Conservation (phyloP, 2,113 vertebrate species). For the Lycaon pictus region DNA sequence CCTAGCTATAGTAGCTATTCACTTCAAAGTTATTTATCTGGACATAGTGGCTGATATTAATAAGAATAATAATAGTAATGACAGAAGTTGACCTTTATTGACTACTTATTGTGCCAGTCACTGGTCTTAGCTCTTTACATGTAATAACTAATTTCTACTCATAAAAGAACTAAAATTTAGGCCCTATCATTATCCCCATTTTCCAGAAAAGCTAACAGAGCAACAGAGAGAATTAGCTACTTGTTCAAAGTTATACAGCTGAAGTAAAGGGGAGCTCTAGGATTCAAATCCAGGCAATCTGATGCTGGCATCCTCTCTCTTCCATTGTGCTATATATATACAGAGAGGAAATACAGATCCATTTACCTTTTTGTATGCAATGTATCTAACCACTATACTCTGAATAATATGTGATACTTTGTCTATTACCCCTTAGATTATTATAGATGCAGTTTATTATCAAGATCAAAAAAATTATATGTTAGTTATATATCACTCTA, state of each 20-base stretch:
- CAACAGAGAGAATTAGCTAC: neutral
- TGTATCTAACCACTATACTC: neutral
- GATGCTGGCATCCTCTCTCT: neutral
- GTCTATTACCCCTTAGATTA: too few species aligned
- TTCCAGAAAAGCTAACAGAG: neutral
- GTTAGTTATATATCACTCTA: neutral
- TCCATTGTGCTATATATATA: rapidly evolving
- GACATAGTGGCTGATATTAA: neutral
- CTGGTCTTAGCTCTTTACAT: neutral
- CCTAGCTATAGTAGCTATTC: neutral
- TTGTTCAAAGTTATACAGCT: neutral
- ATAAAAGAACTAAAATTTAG: neutral
- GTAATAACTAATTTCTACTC: neutral
- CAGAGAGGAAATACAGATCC: neutral
- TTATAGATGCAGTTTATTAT: neutral
- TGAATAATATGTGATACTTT: neutral
- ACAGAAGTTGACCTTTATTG: neutral
- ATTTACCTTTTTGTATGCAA: neutral
- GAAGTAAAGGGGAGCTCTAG: neutral
- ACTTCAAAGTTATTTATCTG: slow-evolving; percentile 9
- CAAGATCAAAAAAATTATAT: neutral
- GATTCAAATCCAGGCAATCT: neutral
- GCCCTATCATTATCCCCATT: neutral
- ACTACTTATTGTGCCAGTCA: neutral
- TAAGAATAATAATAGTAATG: neutral